Evolutionary conservation across 2,113 vertebrate species (phyloP), one percentile per base, ranked within the genome.

Genomic region (Mus spicilegus): DNA sequence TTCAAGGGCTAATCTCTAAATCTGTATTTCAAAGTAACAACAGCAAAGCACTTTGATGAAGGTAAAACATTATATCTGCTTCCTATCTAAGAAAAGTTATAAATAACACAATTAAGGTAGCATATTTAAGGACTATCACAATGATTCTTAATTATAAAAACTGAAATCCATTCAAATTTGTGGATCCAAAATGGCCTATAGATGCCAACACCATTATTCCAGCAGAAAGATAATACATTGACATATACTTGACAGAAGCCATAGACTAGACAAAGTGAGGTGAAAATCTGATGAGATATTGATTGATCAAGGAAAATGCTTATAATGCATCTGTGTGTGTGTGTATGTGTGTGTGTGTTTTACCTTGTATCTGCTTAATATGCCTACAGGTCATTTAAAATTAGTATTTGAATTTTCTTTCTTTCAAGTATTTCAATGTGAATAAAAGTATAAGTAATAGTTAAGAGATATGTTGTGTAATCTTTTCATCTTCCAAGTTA

Each of bases 221-320:
- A 42, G 58, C 89, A 90, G 87, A 93, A 90, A 91, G 80, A 80
- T 90, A 76, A 2, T 49, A 81, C 7, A 19, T 10, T 92, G n/a
- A 95, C 95, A 96, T 95, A 92, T 97, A 28, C 58, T 51, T 94
- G 58, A 88, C 92, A 92, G 5, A 80, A 14, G 24, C 24, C 28
- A 16, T 54, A 46, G 96, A 5, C 56, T 93, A 61, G 42, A 16
- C 39, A 91, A 87, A 5, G 95, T 91, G 36, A 94, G 22, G 1
- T 56, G 3, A 65, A 90, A 5, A 19, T 95, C 51, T 90, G 75
- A 92, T 95, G 87, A 77, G 67, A 56, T 5, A 11, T 30, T 85
- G 16, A 11, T 30, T 85, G 16, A 24, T 77, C 65, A 76, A 72
- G 26, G 73, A 93, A 92, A 42, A 54, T 56, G 76, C 42, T 61